Evolutionary conservation across 2,888 invertebrate genomes (phyloP), one percentile per base, ranked within the genome.

Genomic region (Tinea pellionella): DNA sequence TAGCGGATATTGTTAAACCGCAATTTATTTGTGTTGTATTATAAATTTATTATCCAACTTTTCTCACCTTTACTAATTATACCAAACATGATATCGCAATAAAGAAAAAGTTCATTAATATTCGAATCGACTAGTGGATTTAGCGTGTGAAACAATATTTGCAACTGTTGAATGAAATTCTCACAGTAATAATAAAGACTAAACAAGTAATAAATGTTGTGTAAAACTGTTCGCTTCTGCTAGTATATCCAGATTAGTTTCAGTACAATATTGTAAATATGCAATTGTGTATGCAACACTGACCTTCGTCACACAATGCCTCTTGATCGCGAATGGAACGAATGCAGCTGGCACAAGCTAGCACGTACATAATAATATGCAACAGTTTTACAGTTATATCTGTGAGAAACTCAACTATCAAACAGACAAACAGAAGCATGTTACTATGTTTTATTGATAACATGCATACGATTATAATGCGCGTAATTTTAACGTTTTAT

Each of bases 251-350:
- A 12, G 37, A 37, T 37, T 12, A 37, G 9, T 37, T 30, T 30
- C 30, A 30, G 30, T 37, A 37, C n/a, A 37, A 37, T 37, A 53
- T 53, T 15, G 47, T 47, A 9, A 66, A 67, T 63, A 64, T 65
- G 68, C 68, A 66, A 74, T 75, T 73, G 71, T 72, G 73, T 71
- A 75, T 75, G 71, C 74, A 69, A 67, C 73, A 77, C 78, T 80
- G 76, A 80, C 78, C 79, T 82, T 78, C 76, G 69, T 62, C 71
- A 80, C 11, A 80, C 74, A 73, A 74, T 72, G 73, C 69, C 70
- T 67, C 73, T 72, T 69, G 67, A 72, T 71, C 70, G 67, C 67
- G 72, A 65, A 69, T 72, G 73, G 72, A 72, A 67, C 68, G 67
- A 67, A 24, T 53, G 53, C 53, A 53, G 53, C 53, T 53, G 53